Base-by-base conservation (phyloP, 2,888 invertebrate genomes). In the Cordilura impudica region DNA sequence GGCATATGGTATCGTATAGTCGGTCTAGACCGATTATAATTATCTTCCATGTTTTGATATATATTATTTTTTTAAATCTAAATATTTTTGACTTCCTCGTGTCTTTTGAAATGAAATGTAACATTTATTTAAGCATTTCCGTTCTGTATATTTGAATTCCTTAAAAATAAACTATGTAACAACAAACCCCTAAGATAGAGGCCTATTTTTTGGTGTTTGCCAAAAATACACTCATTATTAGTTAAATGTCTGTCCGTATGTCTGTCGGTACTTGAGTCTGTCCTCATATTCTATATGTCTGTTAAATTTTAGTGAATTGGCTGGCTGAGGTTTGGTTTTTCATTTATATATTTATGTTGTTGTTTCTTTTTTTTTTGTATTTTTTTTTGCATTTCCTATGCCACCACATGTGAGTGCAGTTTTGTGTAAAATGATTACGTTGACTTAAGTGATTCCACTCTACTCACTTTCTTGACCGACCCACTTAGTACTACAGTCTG, bases 101-200 rank as follows among this genome's bases (percentile, higher is more conserved):
- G 54, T 69, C 58, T 66, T 51, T 56, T 49, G 29, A 61, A 49
- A 61, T 63, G 63, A 69, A 69, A 63, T 69, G 63, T 69, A 39
- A 49, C 63, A 75, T 75, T 75, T 69, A 63, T 69, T 69, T 69
- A 75, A 75, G 61, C 63, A 75, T 56, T 75, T 75, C 74, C 74
- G 61, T 69, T 63, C 21, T 56, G 47, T 29, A 56, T 54, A 45
- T 67, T 67, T 23, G 54, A 67, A 67, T 67, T 18, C 67, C 54
- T 67, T 56, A 21, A 18, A 43, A n/a, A 67, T 14, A 54, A 45
- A 18, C n/a, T n/a, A n/a, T n/a, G 29, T 12, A 14, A n/a, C 10
- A 47, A 63, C 18, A 63, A n/a, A 31, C 7, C 45, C 14, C n/a
- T n/a, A n/a, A n/a, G n/a, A 43, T 35, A 23, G 16, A 65, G 51